phyloP scores from a whole-genome alignment of 2,113 vertebrate species.

The Platichthys flesus region DNA sequence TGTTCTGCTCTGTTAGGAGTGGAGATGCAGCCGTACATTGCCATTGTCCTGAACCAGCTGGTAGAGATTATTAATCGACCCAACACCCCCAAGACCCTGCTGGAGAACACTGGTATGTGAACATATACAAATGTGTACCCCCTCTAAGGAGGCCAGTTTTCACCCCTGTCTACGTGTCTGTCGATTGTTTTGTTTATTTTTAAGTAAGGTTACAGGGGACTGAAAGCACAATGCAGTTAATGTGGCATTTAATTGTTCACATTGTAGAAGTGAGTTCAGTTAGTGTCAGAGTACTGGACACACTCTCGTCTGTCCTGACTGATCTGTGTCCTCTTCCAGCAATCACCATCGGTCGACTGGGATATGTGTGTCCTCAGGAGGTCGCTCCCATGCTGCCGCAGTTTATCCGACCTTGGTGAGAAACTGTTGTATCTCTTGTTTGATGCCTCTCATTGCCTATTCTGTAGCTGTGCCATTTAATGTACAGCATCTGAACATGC shows the following conservation, averaged over 20 bases:
- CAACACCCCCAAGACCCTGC: constrained; percentile 94
- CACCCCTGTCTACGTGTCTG: background rate
- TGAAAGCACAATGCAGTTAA: background rate
- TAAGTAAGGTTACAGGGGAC: background rate
- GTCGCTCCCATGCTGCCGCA: constrained; percentile 94
- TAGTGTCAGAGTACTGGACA: background rate
- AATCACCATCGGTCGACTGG: constrained; percentile 93
- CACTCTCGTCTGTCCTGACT: background rate
- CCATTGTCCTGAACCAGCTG: constrained; percentile 92
- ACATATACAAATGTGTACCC: background rate
- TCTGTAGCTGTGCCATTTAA: background rate
- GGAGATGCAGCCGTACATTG: constrained; percentile 96
- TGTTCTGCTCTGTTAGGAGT: constrained; percentile 80
- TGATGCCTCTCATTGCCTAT: background rate
- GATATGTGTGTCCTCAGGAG: constrained; percentile 95
- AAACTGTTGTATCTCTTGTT: background rate
- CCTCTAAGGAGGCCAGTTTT: background rate
- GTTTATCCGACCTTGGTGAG: constrained; percentile 95
- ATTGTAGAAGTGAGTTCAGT: background rate
- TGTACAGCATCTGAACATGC: background rate
- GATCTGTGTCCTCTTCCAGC: constrained; percentile 75
- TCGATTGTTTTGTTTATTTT: background rate
- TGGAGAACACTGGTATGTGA: constrained; percentile 91
- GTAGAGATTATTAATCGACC: constrained; percentile 97
- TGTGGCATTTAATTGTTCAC: background rate